Percentiles rank a stretch among this genome's conserved stretches.
Conservation (phyloP, 2,797 vertebrate species). For the Meriones psammophilus region DNA sequence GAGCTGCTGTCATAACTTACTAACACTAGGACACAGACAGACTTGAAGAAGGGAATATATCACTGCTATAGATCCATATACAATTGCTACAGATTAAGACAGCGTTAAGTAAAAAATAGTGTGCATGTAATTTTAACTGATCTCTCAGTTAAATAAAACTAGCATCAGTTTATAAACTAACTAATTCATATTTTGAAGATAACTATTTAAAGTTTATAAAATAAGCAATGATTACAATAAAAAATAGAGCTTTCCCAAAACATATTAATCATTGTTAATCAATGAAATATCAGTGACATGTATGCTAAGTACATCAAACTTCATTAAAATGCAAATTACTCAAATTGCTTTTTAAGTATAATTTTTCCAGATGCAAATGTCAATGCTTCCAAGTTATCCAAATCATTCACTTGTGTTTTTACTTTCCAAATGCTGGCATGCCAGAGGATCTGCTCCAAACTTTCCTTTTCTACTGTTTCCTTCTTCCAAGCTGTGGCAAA, state of each 20-base stretch:
- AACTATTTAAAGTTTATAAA: constrained; percentile 41
- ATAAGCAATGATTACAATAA: background rate
- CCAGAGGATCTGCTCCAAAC: background rate
- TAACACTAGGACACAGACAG: background rate
- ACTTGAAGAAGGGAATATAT: background rate
- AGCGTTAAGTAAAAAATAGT: background rate
- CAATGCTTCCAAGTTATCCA: background rate
- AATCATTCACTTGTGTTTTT: background rate
- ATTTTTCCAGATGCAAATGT: constrained; percentile 40
- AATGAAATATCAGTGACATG: background rate
- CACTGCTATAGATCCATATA: background rate
- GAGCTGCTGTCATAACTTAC: background rate
- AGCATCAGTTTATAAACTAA: background rate
- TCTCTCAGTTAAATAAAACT: background rate
- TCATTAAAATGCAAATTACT: constrained; percentile 60
- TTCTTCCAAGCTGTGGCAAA: background rate
- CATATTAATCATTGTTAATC: constrained; percentile 48
- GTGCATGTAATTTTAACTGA: background rate
- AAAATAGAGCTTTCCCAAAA: constrained; percentile 39
- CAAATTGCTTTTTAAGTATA: background rate
- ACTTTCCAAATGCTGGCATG: background rate
- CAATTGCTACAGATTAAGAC: background rate
- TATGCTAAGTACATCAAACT: constrained; percentile 23
- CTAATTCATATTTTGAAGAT: constrained; percentile 29
- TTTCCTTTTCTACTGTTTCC: background rate